Percentiles rank a stretch among this genome's conserved stretches.
phyloP scores from a whole-genome alignment of 2,113 vertebrate species.

The Phocoena sinus region DNA sequence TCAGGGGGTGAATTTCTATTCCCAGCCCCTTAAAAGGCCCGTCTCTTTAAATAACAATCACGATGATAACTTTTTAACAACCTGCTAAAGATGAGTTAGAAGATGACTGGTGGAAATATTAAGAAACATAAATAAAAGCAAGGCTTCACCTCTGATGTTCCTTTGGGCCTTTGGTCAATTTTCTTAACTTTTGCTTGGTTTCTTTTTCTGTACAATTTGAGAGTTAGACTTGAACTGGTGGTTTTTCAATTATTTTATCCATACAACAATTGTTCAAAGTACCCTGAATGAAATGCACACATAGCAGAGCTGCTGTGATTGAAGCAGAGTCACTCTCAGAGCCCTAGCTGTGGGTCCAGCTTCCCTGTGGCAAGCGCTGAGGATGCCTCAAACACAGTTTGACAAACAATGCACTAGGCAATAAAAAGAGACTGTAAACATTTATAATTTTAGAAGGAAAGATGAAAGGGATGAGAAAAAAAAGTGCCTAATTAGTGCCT shows the following conservation, averaged over 20 bases:
- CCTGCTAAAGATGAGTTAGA: background rate
- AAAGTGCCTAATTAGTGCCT: background rate
- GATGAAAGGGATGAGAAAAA: background rate
- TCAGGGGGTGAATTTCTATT: background rate
- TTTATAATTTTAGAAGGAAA: background rate
- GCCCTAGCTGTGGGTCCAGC: too few relatives aligned
- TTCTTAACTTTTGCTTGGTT: background rate
- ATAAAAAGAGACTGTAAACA: too few relatives aligned
- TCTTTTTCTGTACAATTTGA: background rate
- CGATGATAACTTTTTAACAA: background rate
- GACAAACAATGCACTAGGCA: accelerated
- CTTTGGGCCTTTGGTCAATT: background rate
- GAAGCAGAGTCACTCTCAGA: accelerated
- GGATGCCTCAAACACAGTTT: background rate
- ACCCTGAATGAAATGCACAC: background rate
- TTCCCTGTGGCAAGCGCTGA: background rate
- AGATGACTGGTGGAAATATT: background rate
- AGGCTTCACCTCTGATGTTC: background rate
- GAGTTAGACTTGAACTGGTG: background rate
- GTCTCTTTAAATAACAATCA: background rate
- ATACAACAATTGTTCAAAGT: background rate
- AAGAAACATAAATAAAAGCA: background rate
- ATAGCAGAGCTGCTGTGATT: accelerated
- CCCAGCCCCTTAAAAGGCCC: background rate
- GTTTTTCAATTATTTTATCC: background rate